phyloP scores from a whole-genome alignment of 2,888 invertebrate species.

The Metallyticus violacea region DNA sequence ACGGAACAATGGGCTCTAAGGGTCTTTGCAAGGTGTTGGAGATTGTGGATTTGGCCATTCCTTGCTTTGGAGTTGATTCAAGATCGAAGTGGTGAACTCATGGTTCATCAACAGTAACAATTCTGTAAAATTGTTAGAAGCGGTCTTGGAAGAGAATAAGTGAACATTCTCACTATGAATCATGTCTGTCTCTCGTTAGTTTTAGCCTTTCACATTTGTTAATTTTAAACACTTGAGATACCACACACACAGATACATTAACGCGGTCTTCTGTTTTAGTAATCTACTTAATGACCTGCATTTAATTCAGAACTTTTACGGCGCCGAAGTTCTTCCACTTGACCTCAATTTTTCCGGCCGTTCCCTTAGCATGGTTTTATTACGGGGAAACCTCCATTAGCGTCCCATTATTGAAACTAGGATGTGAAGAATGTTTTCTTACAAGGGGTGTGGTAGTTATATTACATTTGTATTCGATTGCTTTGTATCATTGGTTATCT shows the following conservation, averaged over 20 bases:
- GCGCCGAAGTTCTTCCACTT: neutral
- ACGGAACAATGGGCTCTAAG: too few species aligned
- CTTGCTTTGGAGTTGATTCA: too few species aligned
- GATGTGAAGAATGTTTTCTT: neutral
- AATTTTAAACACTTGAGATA: neutral
- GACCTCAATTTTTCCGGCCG: neutral
- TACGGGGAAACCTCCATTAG: neutral
- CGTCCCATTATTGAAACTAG: neutral
- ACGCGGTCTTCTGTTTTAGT: neutral
- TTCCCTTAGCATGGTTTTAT: neutral
- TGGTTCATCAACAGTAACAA: too few species aligned
- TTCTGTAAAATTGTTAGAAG: too few species aligned
- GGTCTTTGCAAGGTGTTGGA: too few species aligned
- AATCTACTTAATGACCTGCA: neutral
- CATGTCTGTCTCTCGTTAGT: neutral
- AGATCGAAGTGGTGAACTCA: too few species aligned
- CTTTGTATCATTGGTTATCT: too few species aligned
- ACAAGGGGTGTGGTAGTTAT: neutral
- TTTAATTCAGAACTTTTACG: neutral
- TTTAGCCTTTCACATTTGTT: neutral
- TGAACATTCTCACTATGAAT: too few species aligned
- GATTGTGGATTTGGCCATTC: too few species aligned
- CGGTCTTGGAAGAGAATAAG: too few species aligned
- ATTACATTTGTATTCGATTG: neutral
- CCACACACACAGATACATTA: neutral